A percentile compares a stretch with the other conserved stretches of the same genome.
phyloP scores from a whole-genome alignment of 2,113 vertebrate genomes.

The Ceuthmochares aereus region DNA sequence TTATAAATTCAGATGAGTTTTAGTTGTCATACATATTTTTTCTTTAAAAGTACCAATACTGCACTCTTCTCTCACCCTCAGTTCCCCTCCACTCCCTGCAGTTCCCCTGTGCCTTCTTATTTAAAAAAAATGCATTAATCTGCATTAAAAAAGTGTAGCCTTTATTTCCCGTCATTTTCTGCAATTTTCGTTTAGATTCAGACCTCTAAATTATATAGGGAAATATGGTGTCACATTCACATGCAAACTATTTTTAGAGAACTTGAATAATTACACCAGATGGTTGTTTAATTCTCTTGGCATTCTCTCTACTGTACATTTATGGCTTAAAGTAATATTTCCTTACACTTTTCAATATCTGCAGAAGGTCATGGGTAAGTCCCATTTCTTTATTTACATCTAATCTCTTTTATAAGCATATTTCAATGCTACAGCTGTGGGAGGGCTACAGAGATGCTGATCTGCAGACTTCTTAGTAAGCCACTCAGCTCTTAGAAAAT shows the following conservation, averaged over 20 bases:
- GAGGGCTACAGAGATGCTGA: conserved; percentile 50
- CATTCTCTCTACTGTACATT: conserved; percentile 77
- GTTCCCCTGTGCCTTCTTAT: background rate
- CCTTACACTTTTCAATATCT: conserved; percentile 66
- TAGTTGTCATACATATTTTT: background rate
- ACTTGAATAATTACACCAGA: conserved; percentile 79
- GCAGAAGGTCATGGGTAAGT: conserved; percentile 33
- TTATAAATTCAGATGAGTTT: background rate
- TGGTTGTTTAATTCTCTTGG: conserved; percentile 79
- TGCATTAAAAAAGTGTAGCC: background rate
- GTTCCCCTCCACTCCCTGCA: background rate
- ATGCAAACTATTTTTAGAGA: conserved; percentile 78
- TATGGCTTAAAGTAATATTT: conserved; percentile 72
- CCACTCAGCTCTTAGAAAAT: background rate
- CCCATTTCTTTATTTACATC: conserved; percentile 42
- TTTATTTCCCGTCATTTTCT: conserved; percentile 50
- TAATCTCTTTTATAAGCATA: conserved; percentile 35
- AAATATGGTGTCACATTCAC: conserved; percentile 66
- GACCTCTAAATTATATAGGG: conserved; percentile 59
- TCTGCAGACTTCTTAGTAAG: conserved; percentile 38
- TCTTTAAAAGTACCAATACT: background rate
- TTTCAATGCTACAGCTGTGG: conserved; percentile 37
- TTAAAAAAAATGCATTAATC: background rate
- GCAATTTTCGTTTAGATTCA: conserved; percentile 58
- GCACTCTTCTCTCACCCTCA: background rate